phyloP scores from a whole-genome alignment of 2,888 invertebrate species.

The Morpho achilles region DNA sequence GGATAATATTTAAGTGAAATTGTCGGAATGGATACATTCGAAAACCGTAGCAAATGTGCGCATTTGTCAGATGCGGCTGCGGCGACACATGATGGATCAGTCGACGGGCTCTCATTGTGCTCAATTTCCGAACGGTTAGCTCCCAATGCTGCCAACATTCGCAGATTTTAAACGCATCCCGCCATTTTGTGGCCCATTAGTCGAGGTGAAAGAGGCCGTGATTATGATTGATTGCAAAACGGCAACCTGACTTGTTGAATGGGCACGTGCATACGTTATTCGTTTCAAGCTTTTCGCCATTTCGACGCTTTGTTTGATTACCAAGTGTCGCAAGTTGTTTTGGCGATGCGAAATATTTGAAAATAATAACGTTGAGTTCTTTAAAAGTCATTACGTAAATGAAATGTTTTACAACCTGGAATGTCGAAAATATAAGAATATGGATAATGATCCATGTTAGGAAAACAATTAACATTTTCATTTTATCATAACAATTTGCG shows the following conservation, averaged over 20 bases:
- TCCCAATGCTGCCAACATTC: conserved; percentile 63
- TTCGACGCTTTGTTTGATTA: conserved; percentile 37
- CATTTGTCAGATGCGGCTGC: conserved; percentile 20
- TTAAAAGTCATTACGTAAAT: conserved; percentile 17
- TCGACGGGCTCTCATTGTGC: conserved; percentile 56
- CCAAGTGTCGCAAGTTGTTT: conserved; percentile 17
- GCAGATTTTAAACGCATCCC: conserved; percentile 75
- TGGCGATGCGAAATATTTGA: conserved; percentile 13
- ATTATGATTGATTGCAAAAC: conserved; percentile 76
- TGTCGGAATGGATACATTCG: not conserved
- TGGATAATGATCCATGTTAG: too few relatives aligned
- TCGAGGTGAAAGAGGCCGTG: conserved; percentile 73
- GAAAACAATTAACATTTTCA: too few relatives aligned
- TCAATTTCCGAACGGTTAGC: conserved; percentile 70
- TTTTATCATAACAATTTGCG: too few relatives aligned
- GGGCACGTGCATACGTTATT: conserved; percentile 61
- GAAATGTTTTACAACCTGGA: conserved; percentile 1
- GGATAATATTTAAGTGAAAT: conserved; percentile 2
- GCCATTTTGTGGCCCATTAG: conserved; percentile 76
- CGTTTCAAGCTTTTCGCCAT: conserved; percentile 46
- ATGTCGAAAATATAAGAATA: not conserved
- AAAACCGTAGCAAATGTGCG: conserved; percentile 14
- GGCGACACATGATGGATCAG: conserved; percentile 71
- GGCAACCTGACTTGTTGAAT: conserved; percentile 70
- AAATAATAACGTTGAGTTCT: conserved; percentile 22